Evolutionary conservation across 1,140 invertebrate species (phyloP), one percentile per base, ranked within the genome.

Genomic region (Zaprionus tsacasi): DNA sequence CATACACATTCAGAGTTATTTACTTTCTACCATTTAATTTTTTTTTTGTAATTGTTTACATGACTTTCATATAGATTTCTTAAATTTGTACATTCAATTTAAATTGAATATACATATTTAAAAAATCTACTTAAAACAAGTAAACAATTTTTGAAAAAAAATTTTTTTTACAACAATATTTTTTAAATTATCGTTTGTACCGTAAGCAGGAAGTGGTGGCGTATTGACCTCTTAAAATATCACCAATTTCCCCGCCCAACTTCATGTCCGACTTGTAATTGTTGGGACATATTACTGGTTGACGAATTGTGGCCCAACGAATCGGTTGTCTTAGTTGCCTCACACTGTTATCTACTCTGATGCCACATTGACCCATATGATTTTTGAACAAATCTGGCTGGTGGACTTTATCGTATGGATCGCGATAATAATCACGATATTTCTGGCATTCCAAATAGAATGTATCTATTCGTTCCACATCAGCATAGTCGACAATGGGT

Each of bases 361-460:
- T 67, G 43, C 69, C 81, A 21, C 91, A 92, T 43, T 75, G 78
- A 7, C 87, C 79, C 17, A 72, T 60, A 21, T 75, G 74, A 2
- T 38, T 25, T 0, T 13, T 57, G 45, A 92, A 92, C 11, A n/a
- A 36, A 0, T 6, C 0, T 0, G 91, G 91, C 30, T 81, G 80
- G 50, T 73, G 74, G 2, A 92, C 12, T 21, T 64, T 79, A 17
- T 87, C 56, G 55, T 92, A 76, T 4, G 91, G 91, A 64, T 92
- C 91, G 4, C 91, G 79, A 67, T 92, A 92, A 27, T 75, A 92
- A 36, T 92, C 91, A 1, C 91, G 79, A 54, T 78, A 81, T 48
- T 81, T 77, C 43, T 92, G 91, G n/a, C 59, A 80, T 2, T 87
- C 63, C 55, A 92, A 38, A 21, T 92, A 92, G 27, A 92, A 92